A percentile compares a stretch with the other conserved stretches of the same genome.
phyloP scores from a whole-genome alignment of 2,797 vertebrate genomes.

The Ciconia nigra region DNA sequence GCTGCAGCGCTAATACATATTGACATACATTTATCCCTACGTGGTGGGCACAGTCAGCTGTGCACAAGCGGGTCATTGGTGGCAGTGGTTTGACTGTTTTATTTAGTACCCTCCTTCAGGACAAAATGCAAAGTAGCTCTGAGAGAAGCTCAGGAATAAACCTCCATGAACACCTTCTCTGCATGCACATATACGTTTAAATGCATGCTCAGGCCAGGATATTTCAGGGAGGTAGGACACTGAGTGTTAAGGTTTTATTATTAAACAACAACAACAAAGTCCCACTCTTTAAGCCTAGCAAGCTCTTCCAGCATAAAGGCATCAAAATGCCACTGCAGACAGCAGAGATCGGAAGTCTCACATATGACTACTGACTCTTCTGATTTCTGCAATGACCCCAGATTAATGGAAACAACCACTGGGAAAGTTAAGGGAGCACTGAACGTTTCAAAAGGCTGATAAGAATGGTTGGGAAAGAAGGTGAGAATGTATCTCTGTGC shows the following conservation, averaged over 20 bases:
- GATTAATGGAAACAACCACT: neutral
- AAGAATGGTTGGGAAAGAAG: neutral
- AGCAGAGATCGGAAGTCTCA: neutral
- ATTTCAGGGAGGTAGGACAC: neutral
- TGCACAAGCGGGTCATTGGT: neutral
- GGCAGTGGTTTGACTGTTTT: neutral
- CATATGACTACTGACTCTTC: neutral
- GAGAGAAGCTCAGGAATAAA: neutral
- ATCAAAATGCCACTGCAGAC: neutral
- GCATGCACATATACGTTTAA: neutral
- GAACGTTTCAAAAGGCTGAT: neutral
- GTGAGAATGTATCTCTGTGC: neutral
- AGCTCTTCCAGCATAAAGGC: neutral
- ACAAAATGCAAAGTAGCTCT: neutral
- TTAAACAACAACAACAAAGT: neutral
- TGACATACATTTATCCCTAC: neutral
- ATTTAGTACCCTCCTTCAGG: neutral
- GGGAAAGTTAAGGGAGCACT: neutral
- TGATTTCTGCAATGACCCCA: neutral
- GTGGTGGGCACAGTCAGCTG: neutral
- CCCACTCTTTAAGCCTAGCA: neutral
- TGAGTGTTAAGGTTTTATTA: neutral
- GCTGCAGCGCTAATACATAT: neutral
- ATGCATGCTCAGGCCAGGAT: neutral
- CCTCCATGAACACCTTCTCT: neutral